Evolutionary conservation across 2,888 invertebrate genomes (phyloP).

Genomic region (Iselma pallidipennis): DNA sequence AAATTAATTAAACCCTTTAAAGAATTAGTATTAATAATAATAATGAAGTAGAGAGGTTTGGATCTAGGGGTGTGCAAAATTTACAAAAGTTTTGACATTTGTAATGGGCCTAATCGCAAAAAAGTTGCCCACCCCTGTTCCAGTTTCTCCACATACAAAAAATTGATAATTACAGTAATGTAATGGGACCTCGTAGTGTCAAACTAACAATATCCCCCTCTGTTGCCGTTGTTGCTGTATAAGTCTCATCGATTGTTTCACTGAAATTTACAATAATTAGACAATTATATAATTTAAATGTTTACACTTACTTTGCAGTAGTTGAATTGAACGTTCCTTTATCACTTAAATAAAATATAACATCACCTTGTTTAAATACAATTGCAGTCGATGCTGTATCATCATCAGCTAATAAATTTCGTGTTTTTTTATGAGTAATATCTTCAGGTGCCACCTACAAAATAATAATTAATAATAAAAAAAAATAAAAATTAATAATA

Average conservation of each 20-base stretch:
- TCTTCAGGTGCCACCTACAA: conserved; percentile 45
- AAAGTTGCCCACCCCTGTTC: too few relatives aligned
- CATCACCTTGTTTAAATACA: background rate
- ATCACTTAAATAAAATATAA: conserved; percentile 6
- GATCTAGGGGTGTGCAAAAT: too few relatives aligned
- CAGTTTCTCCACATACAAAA: too few relatives aligned
- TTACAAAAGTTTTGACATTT: too few relatives aligned
- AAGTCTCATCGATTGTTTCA: background rate
- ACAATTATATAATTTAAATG: background rate
- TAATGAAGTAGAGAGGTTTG: too few relatives aligned
- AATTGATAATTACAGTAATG: background rate
- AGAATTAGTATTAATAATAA: too few relatives aligned
- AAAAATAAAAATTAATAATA: conserved; percentile 10
- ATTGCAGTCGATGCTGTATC: background rate
- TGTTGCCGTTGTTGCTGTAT: background rate
- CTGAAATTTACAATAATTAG: background rate
- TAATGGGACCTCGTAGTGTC: background rate
- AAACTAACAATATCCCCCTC: background rate
- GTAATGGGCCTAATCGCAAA: too few relatives aligned
- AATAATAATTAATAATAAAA: conserved; percentile 10
- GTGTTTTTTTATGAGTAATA: conserved; percentile 36
- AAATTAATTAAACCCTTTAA: too few relatives aligned
- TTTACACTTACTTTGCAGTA: background rate
- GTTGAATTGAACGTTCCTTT: background rate
- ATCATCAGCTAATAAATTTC: conserved; percentile 34